Base-by-base conservation (phyloP, 2,797 vertebrate genomes). In the Borostomias antarcticus region DNA sequence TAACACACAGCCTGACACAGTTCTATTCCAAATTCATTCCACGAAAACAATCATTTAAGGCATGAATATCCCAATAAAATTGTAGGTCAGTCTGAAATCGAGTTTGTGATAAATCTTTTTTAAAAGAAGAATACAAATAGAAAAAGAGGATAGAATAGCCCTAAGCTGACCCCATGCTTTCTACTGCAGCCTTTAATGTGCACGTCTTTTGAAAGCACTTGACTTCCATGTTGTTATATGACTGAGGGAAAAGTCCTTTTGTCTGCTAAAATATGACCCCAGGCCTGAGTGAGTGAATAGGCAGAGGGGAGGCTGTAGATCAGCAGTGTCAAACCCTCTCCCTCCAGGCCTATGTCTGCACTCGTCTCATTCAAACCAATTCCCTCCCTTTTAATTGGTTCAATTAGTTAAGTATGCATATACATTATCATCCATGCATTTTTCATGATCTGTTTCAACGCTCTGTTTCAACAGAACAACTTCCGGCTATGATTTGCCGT, bases 321-420 rank as follows among this genome's bases (percentile, higher is more conserved):
- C 89, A 91, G 85, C 82, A 28, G 80, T 88, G 89, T 90, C 90
- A 89, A 64, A 84, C 81, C 81, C 33, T 78, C 73, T 81, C 80
- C 83, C 89, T 86, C 54, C 37, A 86, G 90, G 90, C 86, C 76
- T 19, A 69, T 23, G 77, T 40, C 58, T 65, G 58, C 63, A 62
- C 82, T 83, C 81, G 69, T 87, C 82, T 73, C 84, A 77, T 77
- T 88, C 84, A 80, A 89, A 88, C 81, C 85, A 72, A 72, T 78
- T 83, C 81, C 79, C 82, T 82, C 82, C n/a, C 59, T 68, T 85
- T 91, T 90, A 90, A 90, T 90, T 90, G 86, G 86, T 87, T 92
- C 89, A 92, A 91, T 92, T 92, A 92, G 90, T 88, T 86, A 89
- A 90, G 85, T 88, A 91, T 92, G 87, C 82, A 86, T 88, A 89